These are phyloP conservation scores for Centrocercus urophasianus DNA, from an alignment of 2,113 vertebrate species.

Conservation along the genomic window DNA sequence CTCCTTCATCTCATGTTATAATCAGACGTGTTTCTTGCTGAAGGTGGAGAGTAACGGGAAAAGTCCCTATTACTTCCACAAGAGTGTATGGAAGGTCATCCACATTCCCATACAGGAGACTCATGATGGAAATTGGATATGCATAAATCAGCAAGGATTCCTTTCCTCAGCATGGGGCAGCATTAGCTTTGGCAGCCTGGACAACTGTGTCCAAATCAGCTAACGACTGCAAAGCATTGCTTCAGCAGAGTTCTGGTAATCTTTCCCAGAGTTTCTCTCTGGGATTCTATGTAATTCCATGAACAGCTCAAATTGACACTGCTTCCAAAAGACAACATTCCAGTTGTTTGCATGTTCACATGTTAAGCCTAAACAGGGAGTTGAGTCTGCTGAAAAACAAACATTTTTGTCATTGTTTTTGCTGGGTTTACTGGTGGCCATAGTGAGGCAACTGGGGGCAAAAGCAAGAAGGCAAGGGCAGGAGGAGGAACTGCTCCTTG, in stretches of 20 bases:
- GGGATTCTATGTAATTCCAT: background rate
- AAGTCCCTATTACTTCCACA: accelerated
- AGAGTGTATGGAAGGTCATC: background rate
- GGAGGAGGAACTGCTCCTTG: accelerated
- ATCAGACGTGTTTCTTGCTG: background rate
- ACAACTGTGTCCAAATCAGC: background rate
- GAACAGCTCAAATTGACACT: background rate
- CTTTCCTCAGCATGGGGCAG: background rate
- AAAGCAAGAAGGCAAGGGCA: background rate
- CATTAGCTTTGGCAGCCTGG: background rate
- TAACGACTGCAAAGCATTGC: background rate
- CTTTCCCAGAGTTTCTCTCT: background rate
- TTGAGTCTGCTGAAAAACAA: background rate
- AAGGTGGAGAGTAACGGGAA: background rate
- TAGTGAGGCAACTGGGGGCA: background rate
- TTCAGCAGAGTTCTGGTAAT: background rate
- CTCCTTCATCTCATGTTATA: background rate
- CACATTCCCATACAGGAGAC: accelerated
- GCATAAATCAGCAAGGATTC: background rate
- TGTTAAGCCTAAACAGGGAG: background rate
- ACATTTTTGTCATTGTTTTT: background rate
- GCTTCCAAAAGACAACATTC: background rate
- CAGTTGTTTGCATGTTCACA: background rate
- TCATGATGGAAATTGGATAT: background rate
- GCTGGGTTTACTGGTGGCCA: background rate